Evolutionary conservation across 2,113 vertebrate genomes (phyloP).

Genomic region (Montifringilla adamsi): DNA sequence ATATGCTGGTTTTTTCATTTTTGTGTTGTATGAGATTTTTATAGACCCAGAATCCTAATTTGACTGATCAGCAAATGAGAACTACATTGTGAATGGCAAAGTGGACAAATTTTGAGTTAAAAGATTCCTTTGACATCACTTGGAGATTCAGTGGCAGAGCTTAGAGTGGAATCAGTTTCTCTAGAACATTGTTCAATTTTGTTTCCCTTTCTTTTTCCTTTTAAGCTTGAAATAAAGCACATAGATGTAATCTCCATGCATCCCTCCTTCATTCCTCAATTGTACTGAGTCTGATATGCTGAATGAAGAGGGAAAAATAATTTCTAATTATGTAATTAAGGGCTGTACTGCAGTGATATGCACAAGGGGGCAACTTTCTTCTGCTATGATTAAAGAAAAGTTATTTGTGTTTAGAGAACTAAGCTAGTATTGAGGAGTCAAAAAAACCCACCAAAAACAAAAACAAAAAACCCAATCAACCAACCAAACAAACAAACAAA

Average conservation of each 20-base stretch:
- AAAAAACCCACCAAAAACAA: background rate
- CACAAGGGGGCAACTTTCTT: background rate
- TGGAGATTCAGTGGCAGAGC: background rate
- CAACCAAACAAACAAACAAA: background rate
- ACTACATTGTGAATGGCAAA: background rate
- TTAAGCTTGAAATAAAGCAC: background rate
- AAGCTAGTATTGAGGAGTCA: background rate
- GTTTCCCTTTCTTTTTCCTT: background rate
- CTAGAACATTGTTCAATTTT: background rate
- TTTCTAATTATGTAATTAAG: background rate
- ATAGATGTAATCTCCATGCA: background rate
- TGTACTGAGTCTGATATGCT: background rate
- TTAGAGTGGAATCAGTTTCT: background rate
- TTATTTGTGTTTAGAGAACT: background rate
- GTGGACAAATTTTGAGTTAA: background rate
- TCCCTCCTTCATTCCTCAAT: background rate
- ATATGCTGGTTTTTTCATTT: background rate
- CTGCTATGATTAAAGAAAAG: background rate
- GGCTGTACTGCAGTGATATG: background rate
- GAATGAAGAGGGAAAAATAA: background rate
- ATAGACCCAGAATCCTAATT: background rate
- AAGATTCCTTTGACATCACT: background rate
- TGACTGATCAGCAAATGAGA: background rate
- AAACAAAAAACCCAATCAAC: background rate
- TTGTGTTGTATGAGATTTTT: background rate